Percentiles rank a stretch among this genome's conserved stretches.
Evolutionary conservation across 2,888 invertebrate genomes (phyloP).

Genomic region (Unio delphinus): DNA sequence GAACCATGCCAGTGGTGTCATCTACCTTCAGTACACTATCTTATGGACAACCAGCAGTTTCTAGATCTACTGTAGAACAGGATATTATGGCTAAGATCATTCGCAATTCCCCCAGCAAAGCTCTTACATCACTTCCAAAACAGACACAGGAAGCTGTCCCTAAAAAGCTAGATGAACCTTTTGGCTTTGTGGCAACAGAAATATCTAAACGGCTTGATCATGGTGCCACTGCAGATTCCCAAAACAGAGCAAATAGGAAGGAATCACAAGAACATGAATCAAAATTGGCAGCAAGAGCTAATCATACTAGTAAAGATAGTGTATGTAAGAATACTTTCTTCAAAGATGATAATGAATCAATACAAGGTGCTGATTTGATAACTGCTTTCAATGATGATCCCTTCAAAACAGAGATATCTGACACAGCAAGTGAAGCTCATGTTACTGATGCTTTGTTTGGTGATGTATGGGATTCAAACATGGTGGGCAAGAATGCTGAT

Average conservation of each 20-base stretch:
- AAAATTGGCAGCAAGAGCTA: too few species aligned
- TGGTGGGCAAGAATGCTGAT: background rate
- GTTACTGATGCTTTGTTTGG: conserved; percentile 3
- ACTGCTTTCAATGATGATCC: conserved; percentile 30
- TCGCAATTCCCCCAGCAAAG: conserved; percentile 18
- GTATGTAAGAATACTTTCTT: conserved; percentile 29
- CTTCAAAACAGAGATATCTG: conserved; percentile 9
- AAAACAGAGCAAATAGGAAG: too few species aligned
- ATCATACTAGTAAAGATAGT: conserved; percentile 1
- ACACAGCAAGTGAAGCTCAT: conserved; percentile 8
- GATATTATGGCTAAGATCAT: conserved; percentile 35
- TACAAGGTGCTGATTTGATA: conserved; percentile 19
- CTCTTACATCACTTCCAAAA: conserved; percentile 28
- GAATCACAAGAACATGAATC: too few species aligned
- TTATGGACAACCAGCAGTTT: too few species aligned
- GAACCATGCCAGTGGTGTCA: too few species aligned
- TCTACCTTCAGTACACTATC: too few species aligned
- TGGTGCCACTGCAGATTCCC: too few species aligned
- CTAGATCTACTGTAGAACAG: conserved; percentile 9
- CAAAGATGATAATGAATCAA: conserved; percentile 22
- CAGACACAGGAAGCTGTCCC: conserved; percentile 17
- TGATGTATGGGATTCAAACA: conserved; percentile 3
- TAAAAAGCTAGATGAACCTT: conserved; percentile 22
- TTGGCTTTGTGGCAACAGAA: conserved; percentile 34
- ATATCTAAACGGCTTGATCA: too few species aligned